Conservation (phyloP, 2,113 vertebrate species). For the Aldabrachelys gigantea region DNA sequence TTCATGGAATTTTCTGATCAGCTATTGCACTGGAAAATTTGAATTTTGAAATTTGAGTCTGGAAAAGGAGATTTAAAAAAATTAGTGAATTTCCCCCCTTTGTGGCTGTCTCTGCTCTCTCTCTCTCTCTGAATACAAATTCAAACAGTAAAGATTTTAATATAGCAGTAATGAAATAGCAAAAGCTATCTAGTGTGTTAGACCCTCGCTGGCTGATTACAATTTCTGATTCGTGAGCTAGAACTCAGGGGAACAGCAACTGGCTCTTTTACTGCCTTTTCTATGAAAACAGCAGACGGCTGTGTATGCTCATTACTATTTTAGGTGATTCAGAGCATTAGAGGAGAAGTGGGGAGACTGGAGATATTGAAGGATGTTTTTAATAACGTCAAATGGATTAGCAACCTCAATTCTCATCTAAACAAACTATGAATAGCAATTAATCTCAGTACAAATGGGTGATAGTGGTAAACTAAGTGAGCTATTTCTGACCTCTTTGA, state of each 20-base stretch:
- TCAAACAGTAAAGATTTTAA: slow-evolving; percentile 49
- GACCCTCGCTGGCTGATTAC: slow-evolving; percentile 47
- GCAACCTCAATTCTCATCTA: slow-evolving; percentile 12
- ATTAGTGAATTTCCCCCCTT: neutral
- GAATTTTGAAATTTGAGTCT: neutral
- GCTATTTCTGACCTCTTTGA: neutral
- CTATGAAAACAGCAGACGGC: slow-evolving; percentile 71
- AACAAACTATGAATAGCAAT: slow-evolving; percentile 1
- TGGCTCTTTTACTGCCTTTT: slow-evolving; percentile 70
- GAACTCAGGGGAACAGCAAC: slow-evolving; percentile 68
- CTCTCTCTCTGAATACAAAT: neutral
- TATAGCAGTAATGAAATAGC: slow-evolving; percentile 61
- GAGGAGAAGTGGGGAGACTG: slow-evolving; percentile 14
- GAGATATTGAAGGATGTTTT: slow-evolving; percentile 40
- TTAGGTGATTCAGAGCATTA: slow-evolving; percentile 58
- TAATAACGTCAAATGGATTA: slow-evolving; percentile 45
- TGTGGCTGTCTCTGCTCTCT: slow-evolving; percentile 13
- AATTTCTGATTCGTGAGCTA: slow-evolving; percentile 66
- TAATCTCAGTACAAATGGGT: slow-evolving; percentile 17
- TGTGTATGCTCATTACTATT: slow-evolving; percentile 66
- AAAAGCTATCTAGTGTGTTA: slow-evolving; percentile 54
- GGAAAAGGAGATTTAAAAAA: neutral
- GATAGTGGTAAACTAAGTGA: neutral
- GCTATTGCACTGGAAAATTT: neutral
- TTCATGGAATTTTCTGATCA: neutral